phyloP scores from a whole-genome alignment of 2,113 vertebrate species.

The Vulpes ferrilata region DNA sequence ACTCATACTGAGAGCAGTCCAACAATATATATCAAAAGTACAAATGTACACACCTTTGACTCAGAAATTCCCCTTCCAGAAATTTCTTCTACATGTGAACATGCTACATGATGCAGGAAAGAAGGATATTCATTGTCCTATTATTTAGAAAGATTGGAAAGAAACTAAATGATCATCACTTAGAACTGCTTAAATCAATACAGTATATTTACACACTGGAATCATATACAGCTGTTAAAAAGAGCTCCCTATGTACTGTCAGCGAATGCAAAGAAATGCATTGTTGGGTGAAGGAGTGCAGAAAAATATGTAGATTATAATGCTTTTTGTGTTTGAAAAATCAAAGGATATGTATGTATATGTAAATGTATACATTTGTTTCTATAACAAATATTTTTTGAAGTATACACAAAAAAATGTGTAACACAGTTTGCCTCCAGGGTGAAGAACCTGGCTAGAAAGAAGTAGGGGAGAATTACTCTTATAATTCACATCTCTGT shows the following conservation, averaged over 20 bases:
- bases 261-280: not conserved
- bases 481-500: not conserved
- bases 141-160: constrained; percentile 28
- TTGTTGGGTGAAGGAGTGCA: not conserved
- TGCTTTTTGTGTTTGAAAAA: constrained; percentile 37
- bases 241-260: not conserved
- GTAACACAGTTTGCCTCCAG: not conserved
- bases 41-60: not conserved
- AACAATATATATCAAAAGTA: not conserved
- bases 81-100: not conserved
- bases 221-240: not conserved
- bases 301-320: not conserved
- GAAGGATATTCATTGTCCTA: not conserved
- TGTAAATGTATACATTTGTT: not conserved
- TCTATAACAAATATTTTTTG: not conserved
- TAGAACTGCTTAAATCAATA: constrained; percentile 14
- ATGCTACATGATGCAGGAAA: not conserved
- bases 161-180: not conserved
- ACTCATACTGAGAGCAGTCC: not conserved
- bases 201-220: not conserved
- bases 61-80: not conserved
- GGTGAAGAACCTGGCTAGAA: not conserved
- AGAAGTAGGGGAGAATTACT: not conserved
- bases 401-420: not conserved
- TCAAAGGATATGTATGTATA: not conserved